Evolutionary conservation across 2,113 vertebrate genomes (phyloP).

Genomic region (Podilymbus podiceps): DNA sequence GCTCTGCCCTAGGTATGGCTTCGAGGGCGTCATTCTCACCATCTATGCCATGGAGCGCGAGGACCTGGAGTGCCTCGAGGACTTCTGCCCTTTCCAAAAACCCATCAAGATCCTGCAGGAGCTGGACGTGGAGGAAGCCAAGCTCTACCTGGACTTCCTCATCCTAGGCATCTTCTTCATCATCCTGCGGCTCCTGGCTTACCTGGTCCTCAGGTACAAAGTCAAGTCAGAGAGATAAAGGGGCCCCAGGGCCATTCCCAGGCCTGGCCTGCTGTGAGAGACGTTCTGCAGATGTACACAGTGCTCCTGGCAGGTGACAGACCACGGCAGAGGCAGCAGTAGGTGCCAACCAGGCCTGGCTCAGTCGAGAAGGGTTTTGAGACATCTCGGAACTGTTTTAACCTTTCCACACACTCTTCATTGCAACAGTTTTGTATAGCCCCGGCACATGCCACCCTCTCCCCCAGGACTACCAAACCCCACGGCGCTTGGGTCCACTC

Average conservation of each 20-base stretch:
- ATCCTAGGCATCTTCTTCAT: slow-evolving; percentile 94
- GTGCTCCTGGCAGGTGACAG: not conserved
- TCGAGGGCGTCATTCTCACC: slow-evolving; percentile 94
- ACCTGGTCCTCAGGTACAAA: slow-evolving; percentile 94
- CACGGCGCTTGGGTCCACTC: not conserved
- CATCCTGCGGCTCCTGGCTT: slow-evolving; percentile 89
- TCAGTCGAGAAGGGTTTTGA: slow-evolving; percentile 67
- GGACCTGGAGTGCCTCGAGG: slow-evolving; percentile 84
- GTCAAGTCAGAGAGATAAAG: slow-evolving; percentile 93
- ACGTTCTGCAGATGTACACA: not conserved
- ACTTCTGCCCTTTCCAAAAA: slow-evolving; percentile 88
- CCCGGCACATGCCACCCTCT: slow-evolving; percentile 8
- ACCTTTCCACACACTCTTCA: slow-evolving; percentile 68
- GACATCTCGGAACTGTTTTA: slow-evolving; percentile 76
- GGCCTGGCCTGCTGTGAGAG: slow-evolving; percentile 16
- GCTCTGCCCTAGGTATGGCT: slow-evolving; percentile 85
- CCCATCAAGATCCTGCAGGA: slow-evolving; percentile 89
- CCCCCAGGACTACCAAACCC: not conserved
- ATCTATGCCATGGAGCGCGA: slow-evolving; percentile 96
- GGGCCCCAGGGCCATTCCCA: not conserved
- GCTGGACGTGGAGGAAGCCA: slow-evolving; percentile 91
- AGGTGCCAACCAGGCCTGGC: slow-evolving; percentile 31
- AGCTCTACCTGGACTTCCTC: slow-evolving; percentile 96
- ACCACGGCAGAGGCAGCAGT: not conserved
- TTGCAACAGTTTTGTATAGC: slow-evolving; percentile 57